Evolutionary conservation across 2,888 invertebrate genomes (phyloP).

Genomic region (Cremastinae sp.): DNA sequence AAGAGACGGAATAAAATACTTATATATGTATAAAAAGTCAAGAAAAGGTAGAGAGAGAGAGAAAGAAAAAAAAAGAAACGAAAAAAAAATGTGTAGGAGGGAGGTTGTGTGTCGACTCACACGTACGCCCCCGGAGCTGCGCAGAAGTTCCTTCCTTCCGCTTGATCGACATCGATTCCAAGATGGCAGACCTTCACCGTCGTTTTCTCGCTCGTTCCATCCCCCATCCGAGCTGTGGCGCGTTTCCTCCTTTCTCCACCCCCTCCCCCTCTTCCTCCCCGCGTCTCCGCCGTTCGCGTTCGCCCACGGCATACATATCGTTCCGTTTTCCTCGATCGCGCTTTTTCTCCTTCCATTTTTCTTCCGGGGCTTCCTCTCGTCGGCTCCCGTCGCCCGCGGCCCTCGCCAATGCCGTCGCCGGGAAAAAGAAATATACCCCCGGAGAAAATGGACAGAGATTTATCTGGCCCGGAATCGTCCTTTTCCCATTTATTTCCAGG

Average conservation of each 20-base stretch:
- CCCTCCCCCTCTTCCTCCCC: slow-evolving; percentile 28
- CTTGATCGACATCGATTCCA: slow-evolving; percentile 78
- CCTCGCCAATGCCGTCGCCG: slow-evolving; percentile 6
- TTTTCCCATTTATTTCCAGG: no score
- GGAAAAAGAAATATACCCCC: no score
- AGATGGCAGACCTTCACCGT: slow-evolving; percentile 73
- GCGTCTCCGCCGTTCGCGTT: slow-evolving; percentile 58
- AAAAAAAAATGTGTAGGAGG: slow-evolving; percentile 59
- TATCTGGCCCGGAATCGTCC: no score
- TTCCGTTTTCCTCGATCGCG: slow-evolving; percentile 68
- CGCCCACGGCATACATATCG: slow-evolving; percentile 76
- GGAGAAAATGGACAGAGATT: no score
- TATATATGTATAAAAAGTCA: no score
- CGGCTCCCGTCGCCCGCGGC: slow-evolving; percentile 36
- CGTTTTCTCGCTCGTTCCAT: slow-evolving; percentile 43
- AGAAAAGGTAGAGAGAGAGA: slow-evolving; percentile 44
- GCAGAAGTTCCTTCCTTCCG: slow-evolving; percentile 77
- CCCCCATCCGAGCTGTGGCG: slow-evolving; percentile 17
- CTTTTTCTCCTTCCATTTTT: slow-evolving; percentile 23
- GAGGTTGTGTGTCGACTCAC: slow-evolving; percentile 68
- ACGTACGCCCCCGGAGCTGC: slow-evolving; percentile 70
- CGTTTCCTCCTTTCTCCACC: slow-evolving; percentile 17
- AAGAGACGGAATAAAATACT: slow-evolving; percentile 55
- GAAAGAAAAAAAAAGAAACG: slow-evolving; percentile 37
- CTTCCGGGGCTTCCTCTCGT: background rate